These are phyloP conservation scores for Eutolmus rufibarbis DNA, from an alignment of 2,888 invertebrate genomes.

Conservation along the genomic window DNA sequence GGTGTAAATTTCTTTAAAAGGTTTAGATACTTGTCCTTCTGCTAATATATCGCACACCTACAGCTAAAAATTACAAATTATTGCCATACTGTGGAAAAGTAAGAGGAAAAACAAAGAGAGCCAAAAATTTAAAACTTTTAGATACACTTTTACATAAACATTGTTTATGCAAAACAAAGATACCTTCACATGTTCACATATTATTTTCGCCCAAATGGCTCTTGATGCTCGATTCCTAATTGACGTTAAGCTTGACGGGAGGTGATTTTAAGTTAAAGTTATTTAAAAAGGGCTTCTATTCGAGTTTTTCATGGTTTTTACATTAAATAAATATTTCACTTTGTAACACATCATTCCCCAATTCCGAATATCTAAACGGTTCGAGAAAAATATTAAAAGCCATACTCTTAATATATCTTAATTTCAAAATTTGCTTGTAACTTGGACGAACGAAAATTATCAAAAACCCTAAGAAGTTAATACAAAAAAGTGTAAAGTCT, in stretches of 20 bases:
- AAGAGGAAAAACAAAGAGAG: background rate
- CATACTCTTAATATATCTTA: background rate
- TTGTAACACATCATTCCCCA: background rate
- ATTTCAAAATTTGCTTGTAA: background rate
- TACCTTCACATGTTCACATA: too few relatives aligned
- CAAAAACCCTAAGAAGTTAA: background rate
- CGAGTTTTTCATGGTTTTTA: background rate
- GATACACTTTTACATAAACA: background rate
- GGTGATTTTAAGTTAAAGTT: background rate
- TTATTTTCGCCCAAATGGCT: too few relatives aligned
- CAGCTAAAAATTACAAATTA: too few relatives aligned
- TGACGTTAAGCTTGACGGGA: background rate
- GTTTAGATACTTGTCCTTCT: background rate
- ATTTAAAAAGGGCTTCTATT: background rate
- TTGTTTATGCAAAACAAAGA: background rate
- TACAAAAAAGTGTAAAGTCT: background rate
- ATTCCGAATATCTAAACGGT: background rate
- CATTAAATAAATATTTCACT: background rate
- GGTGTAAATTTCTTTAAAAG: background rate
- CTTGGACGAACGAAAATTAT: background rate
- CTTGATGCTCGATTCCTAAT: too few relatives aligned
- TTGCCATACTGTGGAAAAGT: too few relatives aligned
- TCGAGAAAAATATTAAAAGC: too few relatives aligned
- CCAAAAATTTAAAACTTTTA: background rate
- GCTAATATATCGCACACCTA: too few relatives aligned